Conservation (phyloP, 2,888 invertebrate species). For the Camponotus fellah region DNA sequence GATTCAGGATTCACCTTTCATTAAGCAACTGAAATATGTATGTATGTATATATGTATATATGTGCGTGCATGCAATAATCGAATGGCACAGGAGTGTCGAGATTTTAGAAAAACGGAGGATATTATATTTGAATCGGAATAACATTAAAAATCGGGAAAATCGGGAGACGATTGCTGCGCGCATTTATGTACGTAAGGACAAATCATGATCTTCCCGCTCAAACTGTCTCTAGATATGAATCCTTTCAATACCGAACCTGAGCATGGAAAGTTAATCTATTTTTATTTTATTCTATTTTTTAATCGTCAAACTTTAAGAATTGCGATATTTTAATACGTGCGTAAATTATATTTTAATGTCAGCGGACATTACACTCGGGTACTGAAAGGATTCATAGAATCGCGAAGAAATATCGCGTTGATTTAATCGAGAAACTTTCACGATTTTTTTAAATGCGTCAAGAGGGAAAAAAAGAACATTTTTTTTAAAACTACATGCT, state of each 20-base stretch:
- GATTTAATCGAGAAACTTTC: background rate
- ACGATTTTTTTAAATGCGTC: slow-evolving; percentile 30
- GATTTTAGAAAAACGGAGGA: slow-evolving; percentile 12
- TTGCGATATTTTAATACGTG: slow-evolving; percentile 16
- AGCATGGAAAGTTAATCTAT: slow-evolving; percentile 7
- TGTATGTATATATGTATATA: slow-evolving; percentile 60
- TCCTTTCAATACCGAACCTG: slow-evolving; percentile 24
- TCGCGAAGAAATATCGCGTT: background rate
- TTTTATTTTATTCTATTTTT: slow-evolving; percentile 10
- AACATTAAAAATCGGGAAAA: slow-evolving; percentile 2
- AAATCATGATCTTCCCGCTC: slow-evolving; percentile 61
- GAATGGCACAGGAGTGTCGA: background rate
- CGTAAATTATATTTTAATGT: slow-evolving; percentile 6
- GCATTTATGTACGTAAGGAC: slow-evolving; percentile 65
- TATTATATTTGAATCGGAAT: slow-evolving; percentile 2
- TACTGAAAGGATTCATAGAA: slow-evolving; percentile 21
- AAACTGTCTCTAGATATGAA: slow-evolving; percentile 30
- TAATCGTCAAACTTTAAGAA: background rate
- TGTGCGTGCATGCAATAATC: slow-evolving; percentile 63
- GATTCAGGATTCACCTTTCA: slow-evolving; percentile 33
- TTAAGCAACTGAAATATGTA: slow-evolving; percentile 46
- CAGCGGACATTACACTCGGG: background rate
- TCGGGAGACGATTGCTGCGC: slow-evolving; percentile 61
- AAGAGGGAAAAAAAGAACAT: slow-evolving; percentile 50
- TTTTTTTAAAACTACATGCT: slow-evolving; percentile 23